Base-by-base conservation (phyloP, 2,797 vertebrate species). In the Craterocephalus amniculus region DNA sequence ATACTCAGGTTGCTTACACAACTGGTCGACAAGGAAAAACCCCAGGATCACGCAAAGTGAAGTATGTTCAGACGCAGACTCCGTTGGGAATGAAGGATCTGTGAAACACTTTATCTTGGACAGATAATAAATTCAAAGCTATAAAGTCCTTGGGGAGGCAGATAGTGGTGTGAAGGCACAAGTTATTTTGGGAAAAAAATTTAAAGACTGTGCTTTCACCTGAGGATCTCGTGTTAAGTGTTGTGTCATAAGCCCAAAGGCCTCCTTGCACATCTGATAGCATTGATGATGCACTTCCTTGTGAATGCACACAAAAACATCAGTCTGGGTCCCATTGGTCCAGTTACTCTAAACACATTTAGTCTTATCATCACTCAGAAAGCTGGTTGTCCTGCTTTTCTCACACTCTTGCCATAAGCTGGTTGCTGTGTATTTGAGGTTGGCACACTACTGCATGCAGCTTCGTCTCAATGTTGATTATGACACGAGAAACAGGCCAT, bases 331-430 rank as follows among this genome's bases (percentile, higher is more conserved):
- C 85, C 79, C 78, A 78, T 72, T 76, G 79, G 86, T 66, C 71
- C 76, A 74, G 80, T 88, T 90, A 83, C 61, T 87, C 80, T 84
- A 88, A 92, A 89, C 88, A 90, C 79, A 89, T 87, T 86, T 78
- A 77, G 48, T 88, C 73, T 87, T 88, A 89, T 88, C 79, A n/a
- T 72, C 78, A 70, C 71, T 81, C 71, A 67, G 58, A 22, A n/a
- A 79, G 64, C 71, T 78, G 83, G 69, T 74, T 74, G 59, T 66
- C 31, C 56, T 61, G 66, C 70, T 70, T 55, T 69, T 67, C 56
- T 79, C 40, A 86, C 78, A 40, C 8, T 56, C 55, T 54, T 79
- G 59, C 62, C 60, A 72, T 78, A 63, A 79, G 49, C 34, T 59
- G 63, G n/a, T 69, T 57, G 83, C 54, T 78, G 80, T 81, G 10